Conservation (phyloP, 2,797 vertebrate species). For the Margarornis squamiger region DNA sequence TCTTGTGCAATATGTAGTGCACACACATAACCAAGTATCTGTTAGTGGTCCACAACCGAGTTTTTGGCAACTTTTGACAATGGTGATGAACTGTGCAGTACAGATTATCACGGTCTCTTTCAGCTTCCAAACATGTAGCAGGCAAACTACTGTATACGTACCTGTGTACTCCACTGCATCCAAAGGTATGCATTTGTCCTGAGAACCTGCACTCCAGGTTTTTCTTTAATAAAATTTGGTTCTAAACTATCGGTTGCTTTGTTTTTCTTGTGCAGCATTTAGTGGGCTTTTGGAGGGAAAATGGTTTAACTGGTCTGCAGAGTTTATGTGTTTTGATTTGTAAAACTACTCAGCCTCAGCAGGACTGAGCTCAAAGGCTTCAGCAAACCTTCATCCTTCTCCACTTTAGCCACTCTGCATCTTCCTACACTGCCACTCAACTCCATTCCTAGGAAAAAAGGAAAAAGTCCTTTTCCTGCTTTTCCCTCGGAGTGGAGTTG, state of each 20-base stretch:
- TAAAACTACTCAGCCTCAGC: neutral
- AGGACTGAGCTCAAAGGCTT: neutral
- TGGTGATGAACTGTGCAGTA: slow-evolving; percentile 69
- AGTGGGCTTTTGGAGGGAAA: neutral
- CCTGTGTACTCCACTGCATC: slow-evolving; percentile 73
- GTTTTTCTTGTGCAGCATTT: neutral
- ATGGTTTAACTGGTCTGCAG: neutral
- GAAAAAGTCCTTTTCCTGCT: neutral
- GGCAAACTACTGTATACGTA: slow-evolving; percentile 71
- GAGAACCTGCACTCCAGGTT: slow-evolving; percentile 69
- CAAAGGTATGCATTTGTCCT: slow-evolving; percentile 75
- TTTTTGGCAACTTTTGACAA: slow-evolving; percentile 66
- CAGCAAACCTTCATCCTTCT: neutral
- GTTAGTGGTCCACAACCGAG: slow-evolving; percentile 59
- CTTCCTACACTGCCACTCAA: neutral
- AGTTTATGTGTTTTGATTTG: neutral
- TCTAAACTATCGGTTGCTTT: slow-evolving; percentile 24
- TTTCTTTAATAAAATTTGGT: slow-evolving; percentile 74
- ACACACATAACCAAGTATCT: slow-evolving; percentile 79
- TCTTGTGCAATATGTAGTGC: slow-evolving; percentile 79
- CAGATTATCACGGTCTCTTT: slow-evolving; percentile 68
- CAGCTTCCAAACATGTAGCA: slow-evolving; percentile 67
- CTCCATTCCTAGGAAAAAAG: neutral
- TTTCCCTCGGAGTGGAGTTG: neutral
- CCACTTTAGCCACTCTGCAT: neutral